Percentiles rank a stretch among this genome's conserved stretches.
Conservation (phyloP, 2,797 vertebrate genomes). For the Echiichthys vipera region DNA sequence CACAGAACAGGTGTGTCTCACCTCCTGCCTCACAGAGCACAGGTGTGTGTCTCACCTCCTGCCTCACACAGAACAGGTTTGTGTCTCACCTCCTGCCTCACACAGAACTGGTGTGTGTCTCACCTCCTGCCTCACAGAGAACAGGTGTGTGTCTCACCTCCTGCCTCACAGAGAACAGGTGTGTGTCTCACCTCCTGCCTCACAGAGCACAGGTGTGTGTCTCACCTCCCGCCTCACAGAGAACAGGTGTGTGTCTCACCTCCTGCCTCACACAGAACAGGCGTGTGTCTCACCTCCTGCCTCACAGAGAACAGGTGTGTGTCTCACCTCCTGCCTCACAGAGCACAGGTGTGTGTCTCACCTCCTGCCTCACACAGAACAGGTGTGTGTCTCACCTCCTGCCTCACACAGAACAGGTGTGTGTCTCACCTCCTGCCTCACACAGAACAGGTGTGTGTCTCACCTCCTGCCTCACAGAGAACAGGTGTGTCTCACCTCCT, state of each 20-base stretch:
- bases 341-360: conserved; percentile 77
- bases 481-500: conserved; percentile 86
- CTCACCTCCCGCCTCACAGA: conserved; percentile 93
- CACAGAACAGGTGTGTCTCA: conserved; percentile 77
- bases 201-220: too few species aligned
- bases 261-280: too few species aligned
- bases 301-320: too few species aligned
- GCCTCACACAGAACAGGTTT: too few species aligned
- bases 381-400: conserved; percentile 88
- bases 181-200: conserved; percentile 87
- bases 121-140: conserved; percentile 95
- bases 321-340: conserved; percentile 91
- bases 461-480: conserved; percentile 92
- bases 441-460: too few species aligned
- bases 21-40: too few species aligned
- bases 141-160: conserved; percentile 89
- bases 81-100: conserved; percentile 89
- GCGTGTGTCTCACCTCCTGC: conserved; percentile 87
- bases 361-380: too few species aligned
- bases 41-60: conserved; percentile 88
- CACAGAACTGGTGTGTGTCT: too few species aligned
- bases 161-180: too few species aligned
- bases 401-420: too few species aligned
- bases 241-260: conserved; percentile 85
- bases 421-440: conserved; percentile 89